Base-by-base conservation (phyloP, 2,113 vertebrate species). In the Microcebus tavaratra region DNA sequence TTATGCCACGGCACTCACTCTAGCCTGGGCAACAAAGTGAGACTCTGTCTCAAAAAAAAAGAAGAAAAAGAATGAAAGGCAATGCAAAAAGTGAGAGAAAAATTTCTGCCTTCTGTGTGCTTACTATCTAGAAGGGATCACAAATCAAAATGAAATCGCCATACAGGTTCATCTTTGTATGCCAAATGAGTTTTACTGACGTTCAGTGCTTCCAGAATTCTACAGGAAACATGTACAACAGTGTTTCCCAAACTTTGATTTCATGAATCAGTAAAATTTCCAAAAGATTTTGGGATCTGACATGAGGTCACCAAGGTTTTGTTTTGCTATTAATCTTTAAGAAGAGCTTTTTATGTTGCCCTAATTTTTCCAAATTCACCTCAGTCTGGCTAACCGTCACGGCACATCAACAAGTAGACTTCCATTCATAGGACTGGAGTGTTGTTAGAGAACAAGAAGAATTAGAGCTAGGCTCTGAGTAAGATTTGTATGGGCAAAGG, bases 251-350 rank as follows among this genome's bases (percentile, higher is more conserved):
- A 14, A 48, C 80, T 34, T 70, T 11, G 29, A 36, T 63, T 65
- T 85, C 20, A 27, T 27, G 27, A 42, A 27, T 78, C 45, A 70
- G 45, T 70, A 80, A 48, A 67, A 86, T 68, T 78, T 78, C 59
- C 48, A 17, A 42, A 92, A 65, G 61, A 70, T 36, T 31, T 57
- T 21, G 50, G 65, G 8, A 53, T 61, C 53, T 94, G 75, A 48
- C 39, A 31, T 70, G 29, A 61, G 4, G 3, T 72, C 70, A 53
- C 75, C 34, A 39, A 31, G 17, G 82, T 55, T 68, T 48, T 50
- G 29, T 57, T 67, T 82, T 91, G 34, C 84, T 94, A 80, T 45
- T 93, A 79, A 87, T 83, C 12, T 93, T 59, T 87, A 80, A 48
- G 53, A 50, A 63, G 53, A 53, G 18, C 55, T 27, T 20, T 25